phyloP scores from a whole-genome alignment of 2,113 vertebrate genomes.

The Bufo bufo region DNA sequence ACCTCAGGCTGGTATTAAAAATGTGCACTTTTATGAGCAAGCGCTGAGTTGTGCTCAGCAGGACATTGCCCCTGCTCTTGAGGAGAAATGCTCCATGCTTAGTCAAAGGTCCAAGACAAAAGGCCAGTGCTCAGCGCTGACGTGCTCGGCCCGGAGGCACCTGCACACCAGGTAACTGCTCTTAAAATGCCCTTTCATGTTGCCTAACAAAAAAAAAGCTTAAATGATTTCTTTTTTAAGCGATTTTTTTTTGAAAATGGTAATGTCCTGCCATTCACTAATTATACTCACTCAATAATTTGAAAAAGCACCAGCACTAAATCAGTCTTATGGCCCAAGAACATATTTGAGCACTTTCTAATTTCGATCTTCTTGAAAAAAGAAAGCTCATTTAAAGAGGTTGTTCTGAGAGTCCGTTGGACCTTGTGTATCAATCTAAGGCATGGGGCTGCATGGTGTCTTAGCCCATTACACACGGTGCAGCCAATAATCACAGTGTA shows the following conservation, averaged over 20 bases:
- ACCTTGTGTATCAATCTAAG: neutral
- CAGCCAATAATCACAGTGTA: no score
- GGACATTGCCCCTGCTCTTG: conserved; percentile 19
- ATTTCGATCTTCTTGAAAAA: neutral
- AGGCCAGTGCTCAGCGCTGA: neutral
- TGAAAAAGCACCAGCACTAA: neutral
- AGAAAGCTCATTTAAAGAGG: neutral
- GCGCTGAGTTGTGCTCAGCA: conserved; percentile 32
- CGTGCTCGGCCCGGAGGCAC: conserved; percentile 42
- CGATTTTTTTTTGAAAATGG: conserved; percentile 16
- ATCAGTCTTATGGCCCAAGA: neutral
- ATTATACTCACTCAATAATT: conserved; percentile 12
- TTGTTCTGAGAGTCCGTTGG: neutral
- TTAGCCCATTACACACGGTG: no score
- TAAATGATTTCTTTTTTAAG: conserved; percentile 31
- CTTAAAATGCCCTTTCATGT: conserved; percentile 51
- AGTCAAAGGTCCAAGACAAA: conserved; percentile 40
- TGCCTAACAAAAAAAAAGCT: neutral
- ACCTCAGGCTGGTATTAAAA: conserved; percentile 57
- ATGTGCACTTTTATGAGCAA: conserved; percentile 57
- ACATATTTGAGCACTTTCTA: neutral
- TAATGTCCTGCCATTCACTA: neutral
- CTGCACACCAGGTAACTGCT: conserved; percentile 52
- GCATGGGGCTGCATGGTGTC: no score
- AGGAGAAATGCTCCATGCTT: conserved; percentile 6